A percentile compares a stretch with the other conserved stretches of the same genome.
Evolutionary conservation across 2,113 vertebrate species (phyloP).

Genomic region (Hippocampus zosterae): DNA sequence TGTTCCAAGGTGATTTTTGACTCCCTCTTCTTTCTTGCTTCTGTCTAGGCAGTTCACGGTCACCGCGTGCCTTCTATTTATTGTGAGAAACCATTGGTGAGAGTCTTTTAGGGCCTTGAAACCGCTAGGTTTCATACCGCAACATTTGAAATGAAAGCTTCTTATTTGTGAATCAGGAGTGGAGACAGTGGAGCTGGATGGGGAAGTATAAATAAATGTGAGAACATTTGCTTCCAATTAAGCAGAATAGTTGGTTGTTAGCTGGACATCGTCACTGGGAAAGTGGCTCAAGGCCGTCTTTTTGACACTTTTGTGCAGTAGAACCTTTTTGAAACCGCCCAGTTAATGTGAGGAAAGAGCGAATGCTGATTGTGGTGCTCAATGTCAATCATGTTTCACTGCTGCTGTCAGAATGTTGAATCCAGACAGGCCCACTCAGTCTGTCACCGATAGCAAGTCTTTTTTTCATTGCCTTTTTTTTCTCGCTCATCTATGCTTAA

Average conservation of each 20-base stretch:
- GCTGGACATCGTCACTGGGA: not conserved
- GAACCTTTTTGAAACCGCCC: no score
- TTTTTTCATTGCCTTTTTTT: not conserved
- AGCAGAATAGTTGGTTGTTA: not conserved
- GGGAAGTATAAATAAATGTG: not conserved
- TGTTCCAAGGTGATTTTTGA: conserved; percentile 78
- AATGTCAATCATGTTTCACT: conserved; percentile 14
- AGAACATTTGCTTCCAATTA: not conserved
- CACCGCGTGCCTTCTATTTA: conserved; percentile 11
- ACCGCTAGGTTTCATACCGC: not conserved
- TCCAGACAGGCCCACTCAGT: not conserved
- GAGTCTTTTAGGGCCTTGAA: not conserved
- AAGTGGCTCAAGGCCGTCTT: not conserved
- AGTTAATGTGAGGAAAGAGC: conserved; percentile 2
- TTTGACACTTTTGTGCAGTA: not conserved
- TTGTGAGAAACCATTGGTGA: conserved; percentile 25
- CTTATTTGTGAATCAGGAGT: not conserved
- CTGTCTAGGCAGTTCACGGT: conserved; percentile 39
- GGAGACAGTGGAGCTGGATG: not conserved
- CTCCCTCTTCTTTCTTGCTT: conserved; percentile 45
- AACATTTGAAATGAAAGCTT: not conserved
- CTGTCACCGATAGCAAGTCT: not conserved
- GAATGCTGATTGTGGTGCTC: conserved; percentile 16
- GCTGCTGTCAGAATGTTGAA: conserved; percentile 20
- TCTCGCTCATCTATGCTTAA: not conserved